Evolutionary conservation across 2,113 vertebrate genomes (phyloP), one percentile per base, ranked within the genome.

Genomic region (Carlito syrichta): DNA sequence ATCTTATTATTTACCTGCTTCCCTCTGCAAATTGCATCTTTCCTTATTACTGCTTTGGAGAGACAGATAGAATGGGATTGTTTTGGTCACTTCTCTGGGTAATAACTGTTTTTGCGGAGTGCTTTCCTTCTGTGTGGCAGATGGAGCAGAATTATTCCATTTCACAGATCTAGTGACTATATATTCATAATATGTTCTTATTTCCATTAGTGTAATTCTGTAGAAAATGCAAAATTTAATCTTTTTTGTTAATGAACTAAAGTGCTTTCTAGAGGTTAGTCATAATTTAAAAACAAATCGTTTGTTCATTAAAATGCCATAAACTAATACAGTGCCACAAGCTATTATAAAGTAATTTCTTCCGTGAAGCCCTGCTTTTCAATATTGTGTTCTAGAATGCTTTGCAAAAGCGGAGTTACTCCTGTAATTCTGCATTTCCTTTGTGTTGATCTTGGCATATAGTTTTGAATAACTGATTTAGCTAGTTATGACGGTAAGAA

Each of bases 231-330:
- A 81, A 43, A 77, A 25, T 81, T 83, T 87, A n/a, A 22, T 68
- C 2, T 35, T 74, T 91, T 73, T 86, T 58, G 58, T 89, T 79
- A 73, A 11, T 89, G n/a, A 94, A 86, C 74, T 94, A 35, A 92
- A 71, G 20, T 92, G 11, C 76, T 93, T 94, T 89, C 73, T 82
- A 95, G 66, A 81, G 19, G 62, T 96, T 63, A 82, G 19, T 81
- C 52, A 35, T 83, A 27, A 93, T 78, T 95, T 89, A 25, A 66
- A 92, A 89, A 82, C 5, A 52, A 76, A 38, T 81, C 19, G 50
- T 56, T 32, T 91, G 16, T 62, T 83, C 27, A 52, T 60, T 74
- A 56, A 84, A 78, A 50, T 54, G 30, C 16, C 43, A 76, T 43
- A 81, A 73, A 82, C 8, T 66, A 48, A 50, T 79, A 40, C 11